Evolutionary conservation across 1,140 invertebrate genomes (phyloP).

Genomic region (Brachionus sp.): DNA sequence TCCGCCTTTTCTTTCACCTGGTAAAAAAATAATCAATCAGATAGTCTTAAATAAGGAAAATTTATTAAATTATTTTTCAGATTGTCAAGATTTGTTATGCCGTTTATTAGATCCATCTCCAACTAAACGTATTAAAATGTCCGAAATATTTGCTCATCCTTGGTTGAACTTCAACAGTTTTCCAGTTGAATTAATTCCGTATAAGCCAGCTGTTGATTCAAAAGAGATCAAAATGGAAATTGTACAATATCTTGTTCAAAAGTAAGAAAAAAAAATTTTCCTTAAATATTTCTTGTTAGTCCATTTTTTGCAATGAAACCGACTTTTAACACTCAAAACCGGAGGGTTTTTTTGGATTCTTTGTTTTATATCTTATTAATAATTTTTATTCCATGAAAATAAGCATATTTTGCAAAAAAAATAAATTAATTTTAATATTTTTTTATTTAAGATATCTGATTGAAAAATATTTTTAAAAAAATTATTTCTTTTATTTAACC

Average conservation of each 20-base stretch:
- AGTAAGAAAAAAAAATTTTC: conserved; percentile 26
- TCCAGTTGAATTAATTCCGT: conserved; percentile 42
- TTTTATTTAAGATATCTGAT: no score
- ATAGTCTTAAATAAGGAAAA: not conserved
- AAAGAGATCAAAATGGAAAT: conserved; percentile 36
- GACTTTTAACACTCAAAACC: no score
- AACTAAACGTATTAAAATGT: conserved; percentile 50
- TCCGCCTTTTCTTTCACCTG: conserved; percentile 50
- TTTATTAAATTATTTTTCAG: conserved; percentile 46
- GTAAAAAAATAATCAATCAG: conserved; percentile 47
- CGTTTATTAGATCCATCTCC: conserved; percentile 50
- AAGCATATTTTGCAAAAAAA: no score
- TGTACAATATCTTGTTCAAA: conserved; percentile 38
- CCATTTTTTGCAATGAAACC: no score
- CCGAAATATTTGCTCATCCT: conserved; percentile 50
- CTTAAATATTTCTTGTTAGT: no score
- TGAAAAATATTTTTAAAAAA: no score
- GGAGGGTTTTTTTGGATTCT: no score
- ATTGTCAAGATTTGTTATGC: conserved; percentile 51
- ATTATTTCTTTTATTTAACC: no score
- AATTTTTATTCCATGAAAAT: no score
- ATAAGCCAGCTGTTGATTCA: not conserved
- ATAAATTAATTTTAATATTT: no score
- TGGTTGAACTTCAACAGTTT: conserved; percentile 48
- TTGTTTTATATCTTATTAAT: no score